Conservation (phyloP, 2,113 vertebrate genomes). For the Accipiter virgatus region DNA sequence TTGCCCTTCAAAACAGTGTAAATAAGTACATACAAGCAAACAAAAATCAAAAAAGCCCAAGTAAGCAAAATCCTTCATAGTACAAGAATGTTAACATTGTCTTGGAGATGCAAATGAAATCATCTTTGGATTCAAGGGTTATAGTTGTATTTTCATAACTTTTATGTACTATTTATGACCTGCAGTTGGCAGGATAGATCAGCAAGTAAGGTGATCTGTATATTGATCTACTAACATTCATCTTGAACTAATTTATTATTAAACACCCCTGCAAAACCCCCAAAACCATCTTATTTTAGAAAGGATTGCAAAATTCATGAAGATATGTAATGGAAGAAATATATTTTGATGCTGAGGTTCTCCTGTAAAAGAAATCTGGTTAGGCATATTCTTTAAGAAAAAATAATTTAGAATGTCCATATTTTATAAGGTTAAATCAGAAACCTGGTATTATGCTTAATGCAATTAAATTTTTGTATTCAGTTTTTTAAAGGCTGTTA, state of each 20-base stretch:
- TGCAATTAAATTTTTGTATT: neutral
- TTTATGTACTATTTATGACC: neutral
- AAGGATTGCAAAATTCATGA: neutral
- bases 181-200: neutral
- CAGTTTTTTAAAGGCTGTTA: neutral
- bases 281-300: neutral
- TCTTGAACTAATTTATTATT: neutral
- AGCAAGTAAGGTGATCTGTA: neutral
- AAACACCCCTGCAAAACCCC: accelerated
- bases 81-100: neutral
- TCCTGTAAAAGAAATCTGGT: neutral
- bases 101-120: neutral
- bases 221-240: neutral
- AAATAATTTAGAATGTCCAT: neutral
- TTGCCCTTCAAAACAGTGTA: neutral
- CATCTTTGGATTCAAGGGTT: accelerated
- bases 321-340: neutral
- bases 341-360: neutral
- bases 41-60: neutral
- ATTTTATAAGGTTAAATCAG: neutral
- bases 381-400: neutral
- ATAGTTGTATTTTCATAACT: neutral
- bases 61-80: accelerated
- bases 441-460: neutral
- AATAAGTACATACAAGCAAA: neutral